Conservation (phyloP, 2,113 vertebrate species). For the Epinephelus fuscoguttatus region DNA sequence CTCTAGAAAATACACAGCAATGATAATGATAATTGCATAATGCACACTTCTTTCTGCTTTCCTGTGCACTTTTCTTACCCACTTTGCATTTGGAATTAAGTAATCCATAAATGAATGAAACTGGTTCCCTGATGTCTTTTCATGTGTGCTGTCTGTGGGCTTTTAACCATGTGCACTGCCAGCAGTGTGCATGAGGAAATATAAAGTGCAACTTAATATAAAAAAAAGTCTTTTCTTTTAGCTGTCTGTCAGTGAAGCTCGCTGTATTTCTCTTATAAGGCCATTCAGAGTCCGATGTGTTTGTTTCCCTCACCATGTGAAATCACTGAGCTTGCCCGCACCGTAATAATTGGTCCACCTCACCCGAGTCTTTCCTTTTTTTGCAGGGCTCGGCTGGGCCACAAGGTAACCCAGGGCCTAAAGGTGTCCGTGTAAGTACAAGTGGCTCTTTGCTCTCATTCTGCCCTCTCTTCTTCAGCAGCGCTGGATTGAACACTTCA, state of each 20-base stretch:
- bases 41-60: constrained; percentile 1
- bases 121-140: not conserved
- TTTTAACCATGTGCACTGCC: not conserved
- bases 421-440: constrained; percentile 95
- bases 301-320: constrained; percentile 10
- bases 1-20: not conserved
- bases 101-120: not conserved
- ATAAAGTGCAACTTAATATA: not conserved
- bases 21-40: constrained; percentile 10
- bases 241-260: not conserved
- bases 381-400: constrained; percentile 94
- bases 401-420: constrained; percentile 94
- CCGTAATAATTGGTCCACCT: constrained; percentile 41
- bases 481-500: constrained; percentile 52
- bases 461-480: constrained; percentile 13
- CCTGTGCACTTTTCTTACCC: not conserved
- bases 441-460: constrained; percentile 4
- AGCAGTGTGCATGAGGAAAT: not conserved
- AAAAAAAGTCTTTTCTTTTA: constrained; percentile 12
- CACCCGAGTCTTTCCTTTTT: constrained; percentile 56
- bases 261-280: not conserved
- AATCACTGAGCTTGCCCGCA: not conserved
- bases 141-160: not conserved
- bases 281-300: not conserved
- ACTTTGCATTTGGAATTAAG: not conserved